Base-by-base conservation (phyloP, 2,888 invertebrate genomes). In the Rhingia rostrata region DNA sequence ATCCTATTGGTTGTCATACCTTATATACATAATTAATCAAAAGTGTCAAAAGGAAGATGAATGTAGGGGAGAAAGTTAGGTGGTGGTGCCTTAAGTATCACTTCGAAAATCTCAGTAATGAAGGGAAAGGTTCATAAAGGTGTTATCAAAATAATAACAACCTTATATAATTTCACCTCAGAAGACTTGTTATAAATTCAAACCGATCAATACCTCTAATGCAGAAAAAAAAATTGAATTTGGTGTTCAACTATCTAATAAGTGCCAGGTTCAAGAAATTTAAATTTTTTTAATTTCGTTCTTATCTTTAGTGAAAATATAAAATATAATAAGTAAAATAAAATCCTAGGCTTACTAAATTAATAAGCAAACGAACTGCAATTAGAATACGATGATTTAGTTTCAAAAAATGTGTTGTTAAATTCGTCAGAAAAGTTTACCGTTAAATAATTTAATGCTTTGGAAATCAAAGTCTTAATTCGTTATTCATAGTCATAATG, bases 121-220 rank as follows among this genome's bases (percentile, higher is more conserved):
- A 12, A 43, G 6, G 10, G 4, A n/a, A 66, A 45, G 67, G 51
- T 69, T 43, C 7, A 39, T 33, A 54, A 54, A 67, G 49, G 4
- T 22, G 2, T n/a, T 5, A 35, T 61, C 61, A 70, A 49, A 64
- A 58, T 53, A 61, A 70, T 56, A 72, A 64, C 63, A 56, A 78
- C 58, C 72, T 79, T 72, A 79, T 79, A 72, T 79, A 72, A 72
- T 72, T 72, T 79, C 79, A 64, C 64, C 64, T 10, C 64, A 72
- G 51, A 72, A 37, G 37, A 51, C 32, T 14, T 51, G 63, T 56
- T 56, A 56, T 9, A 49, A 12, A 60, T 45, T 33, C 35, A 78
- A 67, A 61, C 47, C 67, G 22, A 77, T 77, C 60, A 67, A 39
- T 9, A 3, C 39, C 39, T 39, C 39, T 39, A 39, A 39, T 22